Base-by-base conservation (phyloP, 2,888 invertebrate genomes). In the Drosophila sordidapex region DNA sequence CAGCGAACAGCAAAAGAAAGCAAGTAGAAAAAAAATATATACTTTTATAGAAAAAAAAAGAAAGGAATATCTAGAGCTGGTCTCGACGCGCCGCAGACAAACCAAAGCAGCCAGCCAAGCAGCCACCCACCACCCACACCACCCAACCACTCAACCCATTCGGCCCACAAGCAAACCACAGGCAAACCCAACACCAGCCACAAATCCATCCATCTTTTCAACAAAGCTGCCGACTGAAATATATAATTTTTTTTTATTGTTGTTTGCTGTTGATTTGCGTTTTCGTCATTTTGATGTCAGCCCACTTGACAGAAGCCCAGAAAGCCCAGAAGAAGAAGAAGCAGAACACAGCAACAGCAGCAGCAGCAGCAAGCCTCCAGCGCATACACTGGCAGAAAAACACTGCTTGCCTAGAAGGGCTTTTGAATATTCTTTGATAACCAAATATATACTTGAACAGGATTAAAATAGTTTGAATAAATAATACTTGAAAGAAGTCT, bases 251-350 rank as follows among this genome's bases (percentile, higher is more conserved):
- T n/a, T 36, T 15, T 40, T 21, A 15, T 81, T 78, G 68, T 59
- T 74, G 83, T 87, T 87, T 84, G 83, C 90, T 88, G 87, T 88
- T 87, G 87, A 90, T 87, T 87, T 87, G 87, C 83, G 90, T 87
- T 90, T 90, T 87, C 87, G 87, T 87, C 87, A 87, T 87, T 90
- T 88, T 86, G 77, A 87, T 88, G 90, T 88, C 89, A 86, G 89
- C 80, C 81, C 78, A 81, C 76, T 87, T 87, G 87, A 87, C 90
- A 83, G 81, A 27, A 56, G 43, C 43, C 43, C 43, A 43, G 7
- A 18, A 38, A 27, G 86, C 57, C 76, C 58, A 78, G 57, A 60
- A 49, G 56, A 62, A 52, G 35, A 63, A 46, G 25, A 13, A 49
- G 15, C 66, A 58, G 35, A 1, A 35, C 25, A 25, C 25, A 25